Base-by-base conservation (phyloP, 92 coral and sea anemone genomes). In the Galaxea fascicularis region DNA sequence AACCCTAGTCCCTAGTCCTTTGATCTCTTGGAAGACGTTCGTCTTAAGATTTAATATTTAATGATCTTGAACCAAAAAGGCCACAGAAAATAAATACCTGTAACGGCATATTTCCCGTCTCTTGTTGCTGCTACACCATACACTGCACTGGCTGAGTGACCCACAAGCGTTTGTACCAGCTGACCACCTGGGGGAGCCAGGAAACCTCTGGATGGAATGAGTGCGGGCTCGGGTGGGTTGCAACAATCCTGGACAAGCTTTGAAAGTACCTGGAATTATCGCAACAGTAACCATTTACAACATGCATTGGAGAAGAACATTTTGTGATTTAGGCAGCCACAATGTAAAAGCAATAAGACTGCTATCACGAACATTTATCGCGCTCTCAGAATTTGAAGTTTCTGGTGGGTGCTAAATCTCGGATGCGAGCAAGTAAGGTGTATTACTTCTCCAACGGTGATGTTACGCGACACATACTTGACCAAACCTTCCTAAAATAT, bases 131-230 rank as follows among this genome's bases (percentile, higher is more conserved):
- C 87, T 74, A 94, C 65, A 63, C 93, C 98, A 77, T 89, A 91
- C 17, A 91, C 93, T 15, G 93, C 95, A 45, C 78, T 69, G 14
- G 78, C 80, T 31, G 86, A 78, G 80, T 95, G 95, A 16, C 93
- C 95, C 12, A 93, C 96, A 8, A 95, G 84, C 0, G 98, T 95
- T 82, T 91, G 88, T 12, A 90, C 93, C 66, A 95, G 67, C 81
- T 93, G 94, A 44, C 98, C 98, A 0, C 98, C 98, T 21, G 98
- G 98, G 15, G 98, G 98, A n/a, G 91, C 89, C 59, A 94, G 93
- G 65, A 94, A 94, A 47, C 95, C 98, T 76, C 98, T 91, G 73
- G 86, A 85, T 59, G 98, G 95, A 24, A 94, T 71, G 21, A 94
- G 95, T 44, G 93, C 39, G 53, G 98, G 93, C 49, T 83, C 93